These are phyloP conservation scores for Chydorus sphaericus DNA, from an alignment of 2,888 invertebrate species.

Conservation along the genomic window DNA sequence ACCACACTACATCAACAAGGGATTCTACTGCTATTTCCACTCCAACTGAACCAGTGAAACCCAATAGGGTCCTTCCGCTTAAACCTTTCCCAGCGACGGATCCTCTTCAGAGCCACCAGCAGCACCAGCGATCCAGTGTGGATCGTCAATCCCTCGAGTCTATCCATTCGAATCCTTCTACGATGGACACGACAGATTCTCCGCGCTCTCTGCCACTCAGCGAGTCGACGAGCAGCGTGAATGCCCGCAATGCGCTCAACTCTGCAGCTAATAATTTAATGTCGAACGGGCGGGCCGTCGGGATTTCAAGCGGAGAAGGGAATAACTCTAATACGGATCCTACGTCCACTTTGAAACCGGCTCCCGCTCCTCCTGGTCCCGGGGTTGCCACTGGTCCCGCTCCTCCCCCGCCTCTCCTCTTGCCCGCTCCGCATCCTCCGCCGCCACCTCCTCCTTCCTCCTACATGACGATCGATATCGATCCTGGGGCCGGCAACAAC, in stretches of 20 bases:
- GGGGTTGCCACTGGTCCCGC: neutral
- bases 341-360: neutral
- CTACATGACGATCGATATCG: slow-evolving; percentile 10
- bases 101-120: too few relatives aligned
- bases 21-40: neutral
- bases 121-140: neutral
- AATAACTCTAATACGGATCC: too few relatives aligned
- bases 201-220: neutral
- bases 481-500: neutral
- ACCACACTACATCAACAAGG: neutral
- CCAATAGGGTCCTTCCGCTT: neutral
- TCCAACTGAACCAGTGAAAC: neutral
- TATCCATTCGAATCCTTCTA: slow-evolving; percentile 1
- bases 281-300: too few relatives aligned
- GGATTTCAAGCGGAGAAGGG: too few relatives aligned
- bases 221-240: slow-evolving; percentile 1
- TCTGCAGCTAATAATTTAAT: neutral
- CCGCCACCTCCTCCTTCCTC: slow-evolving; percentile 9
- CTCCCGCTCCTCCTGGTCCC: too few relatives aligned
- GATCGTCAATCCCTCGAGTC: neutral
- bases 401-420: slow-evolving; percentile 1
- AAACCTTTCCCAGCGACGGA: neutral
- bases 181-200: slow-evolving; percentile 1
- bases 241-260: neutral
- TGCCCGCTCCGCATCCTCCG: slow-evolving; percentile 5